Evolutionary conservation across 2,888 invertebrate genomes (phyloP).

Genomic region (Tachina fera): DNA sequence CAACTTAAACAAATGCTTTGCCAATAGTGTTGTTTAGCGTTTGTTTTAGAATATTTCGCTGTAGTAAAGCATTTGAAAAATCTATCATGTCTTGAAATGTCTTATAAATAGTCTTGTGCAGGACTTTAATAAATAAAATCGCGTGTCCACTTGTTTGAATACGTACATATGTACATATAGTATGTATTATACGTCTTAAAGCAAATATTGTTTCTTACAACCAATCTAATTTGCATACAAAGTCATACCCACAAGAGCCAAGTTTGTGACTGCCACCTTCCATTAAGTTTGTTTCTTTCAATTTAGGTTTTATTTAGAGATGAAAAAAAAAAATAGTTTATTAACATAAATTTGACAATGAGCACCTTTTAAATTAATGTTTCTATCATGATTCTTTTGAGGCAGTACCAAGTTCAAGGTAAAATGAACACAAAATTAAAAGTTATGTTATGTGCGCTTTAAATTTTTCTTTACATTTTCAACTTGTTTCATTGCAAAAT

Average conservation of each 20-base stretch:
- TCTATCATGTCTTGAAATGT: too few species aligned
- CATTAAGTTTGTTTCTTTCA: slow-evolving; percentile 25
- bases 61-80: too few species aligned
- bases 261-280: neutral
- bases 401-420: slow-evolving; percentile 50
- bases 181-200: neutral
- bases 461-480: neutral
- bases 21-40: too few species aligned
- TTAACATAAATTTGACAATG: slow-evolving; percentile 56
- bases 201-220: slow-evolving; percentile 1
- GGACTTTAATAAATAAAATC: neutral
- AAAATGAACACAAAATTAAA: slow-evolving; percentile 2
- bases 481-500: neutral
- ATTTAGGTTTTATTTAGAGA: neutral
- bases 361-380: slow-evolving; percentile 7
- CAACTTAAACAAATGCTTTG: too few species aligned
- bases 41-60: too few species aligned
- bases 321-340: slow-evolving; percentile 5
- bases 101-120: too few species aligned
- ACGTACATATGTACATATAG: neutral
- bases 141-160: neutral
- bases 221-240: slow-evolving; percentile 53
- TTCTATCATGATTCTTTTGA: slow-evolving; percentile 3
- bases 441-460: neutral
- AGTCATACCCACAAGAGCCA: slow-evolving; percentile 8